Evolutionary conservation across 2,113 vertebrate species (phyloP).

Genomic region (Sorex fumeus): DNA sequence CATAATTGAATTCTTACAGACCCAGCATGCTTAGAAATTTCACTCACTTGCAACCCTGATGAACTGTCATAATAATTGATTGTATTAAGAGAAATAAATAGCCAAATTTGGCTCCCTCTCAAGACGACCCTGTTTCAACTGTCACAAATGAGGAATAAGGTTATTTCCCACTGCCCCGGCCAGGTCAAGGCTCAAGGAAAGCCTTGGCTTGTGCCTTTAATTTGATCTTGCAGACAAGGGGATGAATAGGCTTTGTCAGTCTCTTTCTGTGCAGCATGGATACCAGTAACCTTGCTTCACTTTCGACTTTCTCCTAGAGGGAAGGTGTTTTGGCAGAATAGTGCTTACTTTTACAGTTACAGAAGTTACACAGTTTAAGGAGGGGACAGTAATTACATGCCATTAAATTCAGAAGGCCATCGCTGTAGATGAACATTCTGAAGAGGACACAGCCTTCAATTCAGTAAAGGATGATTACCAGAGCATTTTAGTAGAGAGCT

Average conservation of each 20-base stretch:
- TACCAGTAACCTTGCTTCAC: constrained; percentile 78
- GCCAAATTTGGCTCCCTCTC: constrained; percentile 66
- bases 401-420: constrained; percentile 83
- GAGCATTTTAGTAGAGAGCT: constrained; percentile 78
- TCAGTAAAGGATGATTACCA: constrained; percentile 79
- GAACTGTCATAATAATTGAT: constrained; percentile 82
- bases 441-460: constrained; percentile 77
- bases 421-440: constrained; percentile 34
- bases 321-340: constrained; percentile 70
- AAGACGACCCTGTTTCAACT: constrained; percentile 54
- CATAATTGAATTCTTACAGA: constrained; percentile 74
- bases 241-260: constrained; percentile 65
- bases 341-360: constrained; percentile 75
- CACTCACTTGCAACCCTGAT: constrained; percentile 65
- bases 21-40: constrained; percentile 67
- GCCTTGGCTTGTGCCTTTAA: constrained; percentile 69
- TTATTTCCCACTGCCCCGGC: constrained; percentile 52
- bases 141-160: constrained; percentile 75
- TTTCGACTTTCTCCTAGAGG: constrained; percentile 67
- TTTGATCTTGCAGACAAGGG: constrained; percentile 65
- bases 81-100: constrained; percentile 80
- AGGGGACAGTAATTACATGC: constrained; percentile 79
- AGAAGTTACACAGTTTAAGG: constrained; percentile 71
- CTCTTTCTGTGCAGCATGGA: constrained; percentile 66
- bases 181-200: constrained; percentile 75